Evolutionary conservation across 2,888 invertebrate genomes (phyloP), one percentile per base, ranked within the genome.

Genomic region (Carcina quercana): DNA sequence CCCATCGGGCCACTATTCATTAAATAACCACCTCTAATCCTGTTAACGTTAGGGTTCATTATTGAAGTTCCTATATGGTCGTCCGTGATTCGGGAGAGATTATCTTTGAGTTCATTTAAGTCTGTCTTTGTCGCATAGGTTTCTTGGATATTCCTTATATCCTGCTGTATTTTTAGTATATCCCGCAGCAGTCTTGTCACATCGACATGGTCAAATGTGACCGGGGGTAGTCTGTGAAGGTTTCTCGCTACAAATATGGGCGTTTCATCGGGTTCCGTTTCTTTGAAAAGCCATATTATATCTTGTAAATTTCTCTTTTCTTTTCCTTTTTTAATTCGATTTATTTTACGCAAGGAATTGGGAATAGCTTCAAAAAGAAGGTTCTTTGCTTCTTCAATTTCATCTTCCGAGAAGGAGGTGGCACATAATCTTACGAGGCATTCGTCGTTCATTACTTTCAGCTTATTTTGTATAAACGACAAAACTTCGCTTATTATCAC

Each of bases 371-470:
- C 36, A 25, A 41, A 42, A 3, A 42, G 28, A n/a, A 44, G 29
- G 5, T 32, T 22, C 15, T 45, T 44, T 1, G 45, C 38, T 6
- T 33, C 29, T 13, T 37, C 28, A 4, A 47, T 45, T 13, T 45
- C 39, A 2, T 38, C 38, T 13, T 30, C 30, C 3, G 35, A 12
- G 28, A 45, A 47, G 2, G 40, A 14, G n/a, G 42, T 27, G 1
- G 30, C 27, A 39, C 42, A 43, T 8, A 43, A 34, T 24, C 40
- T 14, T 2, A 35, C 25, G 7, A 47, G 30, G 2, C 32, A 35
- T 5, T 43, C 42, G 13, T 45, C 42, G 14, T 45, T 40, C 1
- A 38, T 30, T 14, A 45, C 22, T 6, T 40, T 42, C 13, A 43
- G 12, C 34, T 45, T 45, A 32, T 43, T 45, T 24, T 43, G 41